Percentiles rank a stretch among this genome's conserved stretches.
These are phyloP conservation scores for Drosophila buzzatii DNA, from an alignment of 2,888 invertebrate species.

Conservation along the genomic window DNA sequence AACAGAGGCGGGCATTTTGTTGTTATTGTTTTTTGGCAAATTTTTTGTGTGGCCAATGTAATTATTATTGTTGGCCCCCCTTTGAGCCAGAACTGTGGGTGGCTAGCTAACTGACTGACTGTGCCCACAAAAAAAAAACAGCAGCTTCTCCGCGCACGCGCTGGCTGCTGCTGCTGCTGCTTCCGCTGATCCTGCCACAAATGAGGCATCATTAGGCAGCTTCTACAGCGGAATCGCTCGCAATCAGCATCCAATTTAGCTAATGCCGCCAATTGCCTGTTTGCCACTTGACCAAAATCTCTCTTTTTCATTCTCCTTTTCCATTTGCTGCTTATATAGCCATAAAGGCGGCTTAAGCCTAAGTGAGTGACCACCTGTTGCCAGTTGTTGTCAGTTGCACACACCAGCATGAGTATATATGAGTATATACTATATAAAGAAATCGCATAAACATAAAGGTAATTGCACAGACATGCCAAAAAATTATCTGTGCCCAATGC, in stretches of 20 bases:
- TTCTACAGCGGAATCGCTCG: constrained; percentile 49
- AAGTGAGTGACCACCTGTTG: constrained; percentile 76
- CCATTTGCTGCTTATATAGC: constrained; percentile 47
- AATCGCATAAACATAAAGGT: constrained; percentile 79
- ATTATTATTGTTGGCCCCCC: constrained; percentile 46
- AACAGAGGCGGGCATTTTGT: constrained; percentile 45
- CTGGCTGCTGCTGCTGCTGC: constrained; percentile 58
- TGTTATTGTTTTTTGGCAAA: constrained; percentile 25
- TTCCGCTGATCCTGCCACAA: constrained; percentile 77
- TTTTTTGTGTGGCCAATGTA: constrained; percentile 12
- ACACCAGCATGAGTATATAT: not conserved
- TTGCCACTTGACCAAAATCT: constrained; percentile 8
- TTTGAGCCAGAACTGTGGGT: constrained; percentile 6
- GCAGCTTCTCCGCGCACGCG: constrained; percentile 55
- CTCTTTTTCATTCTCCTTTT: not conserved
- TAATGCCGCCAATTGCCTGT: constrained; percentile 62
- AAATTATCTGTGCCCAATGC: constrained; percentile 64
- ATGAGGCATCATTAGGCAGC: constrained; percentile 82
- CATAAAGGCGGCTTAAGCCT: constrained; percentile 60
- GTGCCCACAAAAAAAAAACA: not conserved
- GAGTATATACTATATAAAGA: constrained; percentile 37
- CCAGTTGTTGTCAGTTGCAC: constrained; percentile 49
- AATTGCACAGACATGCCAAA: constrained; percentile 78
- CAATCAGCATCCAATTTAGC: constrained; percentile 81
- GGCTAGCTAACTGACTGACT: not conserved